A percentile compares a stretch with the other conserved stretches of the same genome.
These are phyloP conservation scores for Amphiprion clarkii DNA, from an alignment of 2,797 vertebrate species.

Conservation along the genomic window DNA sequence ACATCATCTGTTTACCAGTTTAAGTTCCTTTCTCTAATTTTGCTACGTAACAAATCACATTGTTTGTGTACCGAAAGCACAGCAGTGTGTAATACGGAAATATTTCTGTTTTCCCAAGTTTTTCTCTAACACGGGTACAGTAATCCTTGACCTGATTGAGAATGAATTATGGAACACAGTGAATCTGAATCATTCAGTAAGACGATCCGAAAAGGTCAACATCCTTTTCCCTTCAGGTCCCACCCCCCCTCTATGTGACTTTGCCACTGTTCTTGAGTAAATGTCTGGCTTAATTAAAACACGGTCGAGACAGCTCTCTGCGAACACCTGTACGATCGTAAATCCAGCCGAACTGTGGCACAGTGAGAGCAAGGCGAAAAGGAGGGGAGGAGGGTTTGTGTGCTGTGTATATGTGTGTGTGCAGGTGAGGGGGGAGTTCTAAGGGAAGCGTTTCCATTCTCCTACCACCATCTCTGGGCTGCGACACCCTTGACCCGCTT, in stretches of 20 bases:
- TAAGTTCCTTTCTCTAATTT: slow-evolving; percentile 4
- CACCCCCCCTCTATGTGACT: slow-evolving; percentile 59
- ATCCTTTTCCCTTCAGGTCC: slow-evolving; percentile 43
- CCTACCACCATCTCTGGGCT: slow-evolving; percentile 40
- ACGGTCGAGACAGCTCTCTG: slow-evolving; percentile 29
- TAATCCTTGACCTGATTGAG: slow-evolving; percentile 24
- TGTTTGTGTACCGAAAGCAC: neutral
- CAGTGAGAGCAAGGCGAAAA: slow-evolving; percentile 22
- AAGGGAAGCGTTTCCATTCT: slow-evolving; percentile 52
- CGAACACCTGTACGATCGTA: slow-evolving; percentile 69
- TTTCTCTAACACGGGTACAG: neutral
- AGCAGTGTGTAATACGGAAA: neutral
- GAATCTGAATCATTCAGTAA: slow-evolving; percentile 58
- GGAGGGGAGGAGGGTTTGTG: slow-evolving; percentile 20
- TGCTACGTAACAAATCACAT: neutral
- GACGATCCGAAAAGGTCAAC: slow-evolving; percentile 65
- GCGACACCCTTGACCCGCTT: slow-evolving; percentile 77
- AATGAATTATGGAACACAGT: slow-evolving; percentile 39
- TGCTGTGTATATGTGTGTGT: neutral
- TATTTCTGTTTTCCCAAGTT: neutral
- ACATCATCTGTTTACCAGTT: slow-evolving; percentile 15
- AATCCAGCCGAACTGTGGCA: slow-evolving; percentile 61
- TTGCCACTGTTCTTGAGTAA: slow-evolving; percentile 50
- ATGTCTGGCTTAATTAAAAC: slow-evolving; percentile 74
- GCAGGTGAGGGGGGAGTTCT: slow-evolving; percentile 26